Base-by-base conservation (phyloP, 2,888 invertebrate species). In the Ophion ventricosus region DNA sequence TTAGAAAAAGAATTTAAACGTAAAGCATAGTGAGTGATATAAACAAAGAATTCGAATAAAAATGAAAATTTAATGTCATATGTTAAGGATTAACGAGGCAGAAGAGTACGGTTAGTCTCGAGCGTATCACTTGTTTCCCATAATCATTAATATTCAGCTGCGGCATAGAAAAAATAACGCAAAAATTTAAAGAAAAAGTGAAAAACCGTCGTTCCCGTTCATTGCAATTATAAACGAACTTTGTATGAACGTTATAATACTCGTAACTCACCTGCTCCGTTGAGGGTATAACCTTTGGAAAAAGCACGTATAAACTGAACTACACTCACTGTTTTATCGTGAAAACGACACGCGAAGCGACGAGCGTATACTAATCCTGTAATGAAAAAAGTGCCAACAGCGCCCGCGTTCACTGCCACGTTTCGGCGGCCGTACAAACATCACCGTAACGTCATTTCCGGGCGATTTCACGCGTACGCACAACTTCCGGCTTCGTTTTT, bases 331-430 rank as follows among this genome's bases (percentile, higher is more conserved):
- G 63, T 75, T 80, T 64, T 64, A 70, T 64, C 35, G 72, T 57
- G 29, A 70, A 35, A 70, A 82, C 79, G 82, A 74, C 64, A 73
- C 63, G 43, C 61, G 78, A 70, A 57, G 75, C 66, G 72, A 8
- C 43, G 80, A 73, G 14, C 49, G 49, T 49, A 49, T 17, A 49
- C 49, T 49, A 49, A 43, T 73, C 54, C 29, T 77, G 72, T 78
- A 64, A 69, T 84, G 90, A 35, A 43, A 79, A 81, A 87, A 80
- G 86, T 91, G 91, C 90, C 91, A 91, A 90, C 88, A 88, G 89
- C 90, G 88, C 90, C 87, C 76, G 84, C 84, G 86, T 87, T 81
- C 69, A 76, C 82, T 92, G 92, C 92, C 92, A 92, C 92, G 92
- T 92, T 89, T 90, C 89, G 88, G 86, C 84, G 84, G 85, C 83